A percentile compares a stretch with the other conserved stretches of the same genome.
These are phyloP conservation scores for Oxytorus armatus DNA, from an alignment of 2,888 invertebrate genomes.

Conservation along the genomic window DNA sequence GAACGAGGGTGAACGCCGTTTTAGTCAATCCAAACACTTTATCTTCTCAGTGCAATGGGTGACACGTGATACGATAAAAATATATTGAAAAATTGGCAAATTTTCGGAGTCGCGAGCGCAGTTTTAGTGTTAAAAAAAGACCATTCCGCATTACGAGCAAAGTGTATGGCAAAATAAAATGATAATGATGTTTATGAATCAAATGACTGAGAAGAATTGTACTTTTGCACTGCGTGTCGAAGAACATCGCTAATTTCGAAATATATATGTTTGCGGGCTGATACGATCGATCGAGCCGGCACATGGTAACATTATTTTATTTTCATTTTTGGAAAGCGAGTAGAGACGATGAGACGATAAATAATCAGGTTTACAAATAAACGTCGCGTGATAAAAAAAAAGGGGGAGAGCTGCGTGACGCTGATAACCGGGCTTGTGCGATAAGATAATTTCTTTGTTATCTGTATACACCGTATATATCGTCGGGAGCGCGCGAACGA, in stretches of 20 bases:
- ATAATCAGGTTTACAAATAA: slow-evolving; percentile 72
- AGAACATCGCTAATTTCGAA: neutral
- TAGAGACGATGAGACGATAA: slow-evolving; percentile 64
- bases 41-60: too few relatives aligned
- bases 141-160: too few relatives aligned
- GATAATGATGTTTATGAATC: neutral
- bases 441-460: slow-evolving; percentile 68
- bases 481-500: slow-evolving; percentile 49
- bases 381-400: slow-evolving; percentile 67
- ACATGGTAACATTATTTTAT: neutral
- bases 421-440: slow-evolving; percentile 65
- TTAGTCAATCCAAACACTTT: too few relatives aligned
- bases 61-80: too few relatives aligned
- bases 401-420: slow-evolving; percentile 47
- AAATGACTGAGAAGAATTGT: too few relatives aligned
- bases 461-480: slow-evolving; percentile 34
- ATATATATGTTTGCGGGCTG: slow-evolving; percentile 1
- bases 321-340: slow-evolving; percentile 11
- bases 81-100: too few relatives aligned
- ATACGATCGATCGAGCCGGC: slow-evolving; percentile 9
- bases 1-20: too few relatives aligned
- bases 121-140: too few relatives aligned
- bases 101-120: too few relatives aligned
- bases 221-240: too few relatives aligned
- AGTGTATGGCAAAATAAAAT: neutral